Evolutionary conservation across 2,888 invertebrate species (phyloP).

Genomic region (Drosophila acutilabella): DNA sequence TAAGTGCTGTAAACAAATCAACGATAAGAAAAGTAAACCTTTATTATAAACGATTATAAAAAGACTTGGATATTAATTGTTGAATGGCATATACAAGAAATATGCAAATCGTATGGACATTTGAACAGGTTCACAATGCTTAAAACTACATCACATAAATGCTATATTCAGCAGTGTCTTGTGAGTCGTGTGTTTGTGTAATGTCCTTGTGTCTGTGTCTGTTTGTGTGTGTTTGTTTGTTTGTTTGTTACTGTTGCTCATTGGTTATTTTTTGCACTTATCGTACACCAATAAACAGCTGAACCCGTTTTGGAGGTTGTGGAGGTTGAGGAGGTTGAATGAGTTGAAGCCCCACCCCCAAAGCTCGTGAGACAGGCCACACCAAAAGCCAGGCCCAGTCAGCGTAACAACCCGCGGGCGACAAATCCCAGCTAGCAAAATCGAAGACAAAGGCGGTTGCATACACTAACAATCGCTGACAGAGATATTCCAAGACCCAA

Average conservation of each 20-base stretch:
- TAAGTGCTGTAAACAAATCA: too few relatives aligned
- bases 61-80: neutral
- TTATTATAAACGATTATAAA: too few relatives aligned
- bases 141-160: neutral
- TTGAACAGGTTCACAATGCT: neutral
- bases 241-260: slow-evolving; percentile 24
- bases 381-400: slow-evolving; percentile 15
- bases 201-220: slow-evolving; percentile 1
- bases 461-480: slow-evolving; percentile 1
- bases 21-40: too few relatives aligned
- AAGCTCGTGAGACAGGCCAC: slow-evolving; percentile 29
- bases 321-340: slow-evolving; percentile 35
- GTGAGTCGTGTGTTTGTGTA: neutral
- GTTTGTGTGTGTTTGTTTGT: slow-evolving; percentile 8
- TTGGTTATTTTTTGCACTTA: slow-evolving; percentile 51
- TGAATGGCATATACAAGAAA: neutral
- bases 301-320: slow-evolving; percentile 30
- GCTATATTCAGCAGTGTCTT: neutral
- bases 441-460: neutral
- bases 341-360: slow-evolving; percentile 37
- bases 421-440: neutral
- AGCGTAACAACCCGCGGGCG: slow-evolving; percentile 5
- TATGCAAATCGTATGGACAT: neutral
- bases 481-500: slow-evolving; percentile 5
- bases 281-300: slow-evolving; percentile 44